These are phyloP conservation scores for Crenuchus spilurus DNA, from an alignment of 2,797 vertebrate species.

Conservation along the genomic window DNA sequence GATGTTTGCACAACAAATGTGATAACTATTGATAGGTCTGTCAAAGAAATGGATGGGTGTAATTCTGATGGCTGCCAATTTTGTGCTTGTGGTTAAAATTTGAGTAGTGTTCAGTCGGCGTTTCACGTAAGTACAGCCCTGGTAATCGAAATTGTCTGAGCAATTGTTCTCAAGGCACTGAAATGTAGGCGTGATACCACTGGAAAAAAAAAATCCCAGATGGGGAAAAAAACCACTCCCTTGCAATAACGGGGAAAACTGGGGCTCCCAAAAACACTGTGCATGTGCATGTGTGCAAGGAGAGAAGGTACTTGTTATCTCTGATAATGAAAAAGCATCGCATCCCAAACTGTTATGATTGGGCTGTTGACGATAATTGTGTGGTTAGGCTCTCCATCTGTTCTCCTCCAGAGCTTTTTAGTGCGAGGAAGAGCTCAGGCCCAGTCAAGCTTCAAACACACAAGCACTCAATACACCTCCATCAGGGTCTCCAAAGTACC, in stretches of 20 bases:
- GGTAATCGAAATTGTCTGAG: conserved; percentile 4
- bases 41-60: conserved; percentile 75
- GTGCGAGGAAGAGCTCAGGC: conserved; percentile 41
- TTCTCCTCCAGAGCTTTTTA: conserved; percentile 57
- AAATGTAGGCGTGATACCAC: not conserved
- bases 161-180: not conserved
- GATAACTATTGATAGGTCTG: conserved; percentile 78
- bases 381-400: conserved; percentile 58
- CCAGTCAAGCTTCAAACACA: conserved; percentile 41
- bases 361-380: conserved; percentile 57
- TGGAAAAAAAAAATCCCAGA: not conserved
- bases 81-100: conserved; percentile 62
- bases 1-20: conserved; percentile 72
- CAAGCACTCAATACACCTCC: conserved; percentile 35
- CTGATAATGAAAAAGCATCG: conserved; percentile 54
- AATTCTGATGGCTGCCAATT: conserved; percentile 66
- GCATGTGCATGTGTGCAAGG: conserved; percentile 11
- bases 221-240: not conserved
- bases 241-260: not conserved
- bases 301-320: conserved; percentile 43
- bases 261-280: conserved; percentile 48
- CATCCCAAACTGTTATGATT: conserved; percentile 57
- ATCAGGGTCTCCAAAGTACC: conserved; percentile 46
- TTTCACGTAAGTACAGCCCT: conserved; percentile 50
- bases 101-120: conserved; percentile 55